phyloP scores from a whole-genome alignment of 2,888 invertebrate species.

The Synanthedon andrenaeformis region DNA sequence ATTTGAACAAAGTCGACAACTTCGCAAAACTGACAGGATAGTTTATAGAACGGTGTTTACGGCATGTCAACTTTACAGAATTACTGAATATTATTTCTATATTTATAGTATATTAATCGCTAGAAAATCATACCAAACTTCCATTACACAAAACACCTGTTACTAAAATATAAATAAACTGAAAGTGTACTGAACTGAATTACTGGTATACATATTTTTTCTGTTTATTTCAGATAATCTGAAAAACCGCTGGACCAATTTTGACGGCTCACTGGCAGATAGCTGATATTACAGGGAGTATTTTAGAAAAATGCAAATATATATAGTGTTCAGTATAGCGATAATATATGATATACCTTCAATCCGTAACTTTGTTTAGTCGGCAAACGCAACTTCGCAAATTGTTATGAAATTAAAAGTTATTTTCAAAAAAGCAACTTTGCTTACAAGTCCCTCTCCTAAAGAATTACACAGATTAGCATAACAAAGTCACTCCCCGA shows the following conservation, averaged over 20 bases:
- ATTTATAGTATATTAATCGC: too few species aligned
- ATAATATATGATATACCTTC: too few species aligned
- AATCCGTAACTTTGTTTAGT: neutral
- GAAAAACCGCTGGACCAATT: too few species aligned
- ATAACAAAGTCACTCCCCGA: slow-evolving; percentile 55
- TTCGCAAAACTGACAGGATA: slow-evolving; percentile 54
- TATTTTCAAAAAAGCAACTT: slow-evolving; percentile 62
- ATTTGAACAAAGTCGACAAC: slow-evolving; percentile 61
- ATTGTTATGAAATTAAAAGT: slow-evolving; percentile 60
- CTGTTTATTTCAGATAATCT: too few species aligned
- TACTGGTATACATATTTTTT: too few species aligned
- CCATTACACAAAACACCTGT: too few species aligned
- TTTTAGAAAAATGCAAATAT: too few species aligned
- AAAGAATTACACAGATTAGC: slow-evolving; percentile 68
- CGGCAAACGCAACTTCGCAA: neutral
- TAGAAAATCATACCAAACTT: neutral
- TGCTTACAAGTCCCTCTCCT: slow-evolving; percentile 50
- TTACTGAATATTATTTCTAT: slow-evolving; percentile 3
- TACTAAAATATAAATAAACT: too few species aligned
- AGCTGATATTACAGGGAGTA: too few species aligned
- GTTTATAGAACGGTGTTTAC: slow-evolving; percentile 36
- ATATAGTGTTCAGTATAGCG: too few species aligned
- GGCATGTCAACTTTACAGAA: slow-evolving; percentile 26
- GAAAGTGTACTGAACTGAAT: too few species aligned
- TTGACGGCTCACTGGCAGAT: too few species aligned